A percentile compares a stretch with the other conserved stretches of the same genome.
Conservation (phyloP, 2,888 invertebrate genomes). For the Rambutsinella grinnellia region DNA sequence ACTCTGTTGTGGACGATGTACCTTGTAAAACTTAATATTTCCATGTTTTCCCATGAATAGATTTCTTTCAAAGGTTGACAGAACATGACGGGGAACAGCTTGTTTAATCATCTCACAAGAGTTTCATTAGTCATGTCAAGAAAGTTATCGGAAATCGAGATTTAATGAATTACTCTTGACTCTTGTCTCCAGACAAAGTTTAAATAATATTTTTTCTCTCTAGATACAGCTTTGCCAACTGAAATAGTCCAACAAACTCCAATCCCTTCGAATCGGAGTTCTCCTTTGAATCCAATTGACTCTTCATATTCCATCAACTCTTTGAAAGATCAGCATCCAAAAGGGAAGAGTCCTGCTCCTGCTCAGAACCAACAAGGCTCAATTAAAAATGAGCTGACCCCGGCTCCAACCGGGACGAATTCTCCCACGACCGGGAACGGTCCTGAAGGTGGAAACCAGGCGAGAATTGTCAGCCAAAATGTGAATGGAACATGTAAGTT, state of each 20-base stretch:
- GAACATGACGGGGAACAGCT: slow-evolving; percentile 9
- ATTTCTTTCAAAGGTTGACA: neutral
- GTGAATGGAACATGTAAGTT: slow-evolving; percentile 64
- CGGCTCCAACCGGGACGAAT: no score
- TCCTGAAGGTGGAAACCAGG: neutral
- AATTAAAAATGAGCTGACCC: no score
- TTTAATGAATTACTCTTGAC: neutral
- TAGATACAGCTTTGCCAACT: slow-evolving; percentile 41
- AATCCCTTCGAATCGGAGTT: slow-evolving; percentile 12
- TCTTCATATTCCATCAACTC: slow-evolving; percentile 12
- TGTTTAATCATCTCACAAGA: slow-evolving; percentile 10
- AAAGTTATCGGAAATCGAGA: neutral
- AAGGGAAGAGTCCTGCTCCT: no score
- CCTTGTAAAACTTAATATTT: no score
- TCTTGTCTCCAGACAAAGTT: neutral
- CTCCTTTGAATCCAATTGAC: slow-evolving; percentile 2
- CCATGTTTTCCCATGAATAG: neutral
- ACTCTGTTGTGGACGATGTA: no score
- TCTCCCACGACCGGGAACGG: neutral
- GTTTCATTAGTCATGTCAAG: slow-evolving; percentile 30
- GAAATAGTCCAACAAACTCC: slow-evolving; percentile 17
- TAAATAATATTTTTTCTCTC: neutral
- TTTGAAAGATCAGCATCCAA: slow-evolving; percentile 1
- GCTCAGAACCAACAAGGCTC: neutral
- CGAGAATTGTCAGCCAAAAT: slow-evolving; percentile 63